phyloP scores from a whole-genome alignment of 1,140 invertebrate species.

The Chionoecetes opilio region DNA sequence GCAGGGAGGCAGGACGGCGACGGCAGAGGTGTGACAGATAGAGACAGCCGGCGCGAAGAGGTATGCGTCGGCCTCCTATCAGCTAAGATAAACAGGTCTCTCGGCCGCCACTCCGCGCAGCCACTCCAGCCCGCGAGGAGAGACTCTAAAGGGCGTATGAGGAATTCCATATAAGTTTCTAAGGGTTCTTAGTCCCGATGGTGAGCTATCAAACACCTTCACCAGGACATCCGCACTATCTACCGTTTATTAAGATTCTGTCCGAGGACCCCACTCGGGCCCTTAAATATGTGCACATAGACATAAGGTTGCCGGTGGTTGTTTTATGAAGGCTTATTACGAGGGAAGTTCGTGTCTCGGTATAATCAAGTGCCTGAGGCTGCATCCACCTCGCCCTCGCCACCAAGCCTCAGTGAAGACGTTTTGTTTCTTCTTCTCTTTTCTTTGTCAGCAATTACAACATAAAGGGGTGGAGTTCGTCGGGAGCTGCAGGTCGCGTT shows the following conservation, averaged over 20 bases:
- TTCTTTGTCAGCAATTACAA: background rate
- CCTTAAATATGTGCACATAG: conserved; percentile 37
- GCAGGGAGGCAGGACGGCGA: background rate
- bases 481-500: background rate
- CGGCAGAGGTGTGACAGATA: background rate
- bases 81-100: conserved; percentile 69
- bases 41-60: conserved; percentile 40
- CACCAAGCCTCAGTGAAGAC: background rate
- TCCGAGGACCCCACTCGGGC: background rate
- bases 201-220: conserved; percentile 56
- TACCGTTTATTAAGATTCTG: conserved; percentile 42
- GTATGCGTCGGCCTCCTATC: conserved; percentile 32
- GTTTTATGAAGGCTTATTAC: conserved; percentile 52
- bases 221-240: conserved; percentile 23
- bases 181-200: conserved; percentile 44
- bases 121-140: conserved; percentile 47
- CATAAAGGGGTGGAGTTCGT: background rate
- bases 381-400: background rate
- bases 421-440: too few relatives aligned
- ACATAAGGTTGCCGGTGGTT: conserved; percentile 18
- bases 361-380: conserved; percentile 38
- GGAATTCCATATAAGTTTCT: conserved; percentile 55
- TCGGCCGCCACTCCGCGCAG: conserved; percentile 46
- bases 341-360: background rate
- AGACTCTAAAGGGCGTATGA: conserved; percentile 44